Evolutionary conservation across 2,888 invertebrate genomes (phyloP), one percentile per base, ranked within the genome.

Genomic region (Eupeodes luniger): DNA sequence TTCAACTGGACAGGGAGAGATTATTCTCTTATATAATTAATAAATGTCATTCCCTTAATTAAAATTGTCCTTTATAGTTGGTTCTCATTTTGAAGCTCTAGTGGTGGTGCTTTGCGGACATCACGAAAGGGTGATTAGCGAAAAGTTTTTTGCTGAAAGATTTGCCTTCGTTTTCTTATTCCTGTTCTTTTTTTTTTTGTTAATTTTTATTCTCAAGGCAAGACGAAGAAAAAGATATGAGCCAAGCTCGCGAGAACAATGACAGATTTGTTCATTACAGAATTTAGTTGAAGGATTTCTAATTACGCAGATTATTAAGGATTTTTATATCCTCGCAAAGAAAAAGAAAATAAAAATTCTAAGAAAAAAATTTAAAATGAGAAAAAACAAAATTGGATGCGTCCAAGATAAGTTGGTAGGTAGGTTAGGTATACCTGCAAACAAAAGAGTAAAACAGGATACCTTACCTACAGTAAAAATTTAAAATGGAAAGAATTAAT

Each of bases 41-140:
- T 88, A 88, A 88, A 88, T 88, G 88, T 88, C 85, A 88, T 85
- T 88, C 85, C 85, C 85, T 88, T 88, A 88, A 88, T 88, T 85
- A 88, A 84, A 88, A 85, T 85, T 81, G 85, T 88, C 85, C 81
- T 78, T 81, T 88, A 80, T 87, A 80, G 81, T 74, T 81, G 74
- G 74, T 80, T 64, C 76, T 84, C 80, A 49, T 84, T 83, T 77
- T 76, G 87, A 75, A 75, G 75, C 62, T 55, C 19, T 79, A 64
- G 76, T 77, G 57, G 72, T 72, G 51, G 66, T 77, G 61, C 40
- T 84, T 67, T 87, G 83, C 80, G 83, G 80, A 72, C 76, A 27
- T 27, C 27, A 80, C 72, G 80, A 87, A 77, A 77, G 76, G 80
- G 80, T 87, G 83, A 87, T 87, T 87, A 84, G 83, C 57, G 72